Evolutionary conservation across 2,888 invertebrate species (phyloP).

Genomic region (Diplolepis rosae): DNA sequence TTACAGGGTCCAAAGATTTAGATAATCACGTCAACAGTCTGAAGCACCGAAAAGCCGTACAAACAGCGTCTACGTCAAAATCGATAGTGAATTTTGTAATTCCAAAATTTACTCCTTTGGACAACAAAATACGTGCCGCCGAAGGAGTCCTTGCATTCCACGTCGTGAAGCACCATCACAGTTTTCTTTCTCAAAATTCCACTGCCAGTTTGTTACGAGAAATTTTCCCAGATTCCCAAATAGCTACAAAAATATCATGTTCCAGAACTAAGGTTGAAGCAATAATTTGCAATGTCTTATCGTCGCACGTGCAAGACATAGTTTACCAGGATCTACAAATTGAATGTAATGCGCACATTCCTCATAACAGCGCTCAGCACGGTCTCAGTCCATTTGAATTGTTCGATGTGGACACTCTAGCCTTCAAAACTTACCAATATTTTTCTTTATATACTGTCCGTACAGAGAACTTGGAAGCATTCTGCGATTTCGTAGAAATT

Average conservation of each 20-base stretch:
- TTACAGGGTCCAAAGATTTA: too few relatives aligned
- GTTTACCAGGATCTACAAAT: conserved; percentile 51
- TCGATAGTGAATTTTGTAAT: conserved; percentile 13
- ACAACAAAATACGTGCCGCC: conserved; percentile 45
- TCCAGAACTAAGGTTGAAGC: conserved; percentile 49
- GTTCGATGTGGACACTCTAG: conserved; percentile 49
- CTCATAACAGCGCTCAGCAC: conserved; percentile 51
- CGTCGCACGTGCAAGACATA: conserved; percentile 48
- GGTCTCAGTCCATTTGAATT: conserved; percentile 48
- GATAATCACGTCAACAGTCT: too few relatives aligned
- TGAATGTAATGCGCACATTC: conserved; percentile 54
- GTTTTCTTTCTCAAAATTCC: conserved; percentile 55
- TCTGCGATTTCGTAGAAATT: conserved; percentile 43
- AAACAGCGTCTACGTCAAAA: conserved; percentile 23
- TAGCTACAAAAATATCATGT: conserved; percentile 49
- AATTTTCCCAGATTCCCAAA: conserved; percentile 50
- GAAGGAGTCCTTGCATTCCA: conserved; percentile 56
- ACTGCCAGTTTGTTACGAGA: conserved; percentile 46
- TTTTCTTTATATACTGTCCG: conserved; percentile 48
- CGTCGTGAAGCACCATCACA: conserved; percentile 53
- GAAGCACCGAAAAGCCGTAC: too few relatives aligned
- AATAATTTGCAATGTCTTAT: conserved; percentile 53
- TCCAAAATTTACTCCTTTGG: conserved; percentile 26
- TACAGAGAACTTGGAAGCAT: conserved; percentile 45
- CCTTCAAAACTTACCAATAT: conserved; percentile 48